Evolutionary conservation across 2,888 invertebrate species (phyloP), one percentile per base, ranked within the genome.

Genomic region (Lordiphosa andalusiaca): DNA sequence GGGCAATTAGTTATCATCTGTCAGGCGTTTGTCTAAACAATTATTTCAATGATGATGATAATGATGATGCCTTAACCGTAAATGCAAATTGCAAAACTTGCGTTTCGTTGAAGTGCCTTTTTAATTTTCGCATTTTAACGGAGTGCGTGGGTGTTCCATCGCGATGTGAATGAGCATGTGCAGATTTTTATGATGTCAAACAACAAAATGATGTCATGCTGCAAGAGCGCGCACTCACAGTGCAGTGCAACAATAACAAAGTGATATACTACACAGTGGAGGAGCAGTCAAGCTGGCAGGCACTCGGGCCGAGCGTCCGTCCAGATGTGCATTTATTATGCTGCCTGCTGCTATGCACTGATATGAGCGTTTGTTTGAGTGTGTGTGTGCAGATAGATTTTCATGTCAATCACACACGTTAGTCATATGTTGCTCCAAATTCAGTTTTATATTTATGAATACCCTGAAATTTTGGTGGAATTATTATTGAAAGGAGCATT

Each of bases 271-370:
- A 25, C 6, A 58, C 25, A 58, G 48, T 69, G 50, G 51, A 36
- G 39, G 6, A 25, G 25, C 6, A 6, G 6, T 2, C 6, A 6
- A 25, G 6, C 23, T 23, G 23, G 23, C 23, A 23, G 23, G 55
- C 60, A 57, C 41, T 36, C 47, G 53, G 54, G 56, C 67, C 13
- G 50, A 6, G 10, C 60, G 65, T 76, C 76, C 84, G 65, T 76
- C 76, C 84, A 76, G 76, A 76, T 76, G 76, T 76, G 78, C 77
- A 84, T 73, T 70, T 71, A 84, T 77, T 82, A 84, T 84, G 77
- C 58, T 75, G 33, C 21, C 35, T 41, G 30, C 42, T 25, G 7
- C 13, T 16, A 36, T 30, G 30, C 30, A 30, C 30, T 30, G 30
- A 30, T 30, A 30, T 30, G 30, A 30, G 30, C 30, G 9, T 30